Conservation (phyloP, 2,888 invertebrate genomes). For the Drosophila neonasuta region DNA sequence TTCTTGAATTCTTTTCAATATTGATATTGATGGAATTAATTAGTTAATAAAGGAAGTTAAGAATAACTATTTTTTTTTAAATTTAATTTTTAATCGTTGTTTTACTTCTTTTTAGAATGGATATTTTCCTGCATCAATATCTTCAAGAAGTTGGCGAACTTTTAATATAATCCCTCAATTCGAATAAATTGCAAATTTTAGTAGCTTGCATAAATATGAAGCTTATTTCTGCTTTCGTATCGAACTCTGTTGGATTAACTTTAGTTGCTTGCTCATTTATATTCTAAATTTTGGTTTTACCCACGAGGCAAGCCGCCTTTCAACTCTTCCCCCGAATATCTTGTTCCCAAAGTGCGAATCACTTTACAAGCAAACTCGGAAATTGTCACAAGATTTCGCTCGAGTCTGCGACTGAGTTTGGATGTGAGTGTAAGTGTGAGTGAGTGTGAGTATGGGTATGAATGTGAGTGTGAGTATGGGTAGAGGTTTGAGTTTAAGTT, state of each 20-base stretch:
- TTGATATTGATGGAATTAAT: no score
- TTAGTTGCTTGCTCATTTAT: background rate
- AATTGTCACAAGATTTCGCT: slow-evolving; percentile 65
- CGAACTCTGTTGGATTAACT: background rate
- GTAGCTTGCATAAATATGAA: background rate
- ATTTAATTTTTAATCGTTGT: no score
- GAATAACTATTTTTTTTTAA: no score
- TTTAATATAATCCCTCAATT: background rate
- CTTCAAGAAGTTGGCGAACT: no score
- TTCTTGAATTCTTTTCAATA: no score
- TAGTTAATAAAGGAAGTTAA: no score
- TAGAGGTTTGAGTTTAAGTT: slow-evolving; percentile 6
- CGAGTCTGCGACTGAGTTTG: background rate
- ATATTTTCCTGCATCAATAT: no score
- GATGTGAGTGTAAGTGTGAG: background rate
- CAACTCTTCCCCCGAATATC: background rate
- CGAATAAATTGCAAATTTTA: background rate
- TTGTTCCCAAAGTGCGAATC: slow-evolving; percentile 23
- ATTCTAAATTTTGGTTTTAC: background rate
- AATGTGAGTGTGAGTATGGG: background rate
- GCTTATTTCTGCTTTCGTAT: background rate
- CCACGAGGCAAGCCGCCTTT: slow-evolving; percentile 2
- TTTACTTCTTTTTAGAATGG: no score
- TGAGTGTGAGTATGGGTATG: background rate
- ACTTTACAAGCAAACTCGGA: slow-evolving; percentile 39